Base-by-base conservation (phyloP, 2,113 vertebrate species). In the Dissostichus mawsoni region DNA sequence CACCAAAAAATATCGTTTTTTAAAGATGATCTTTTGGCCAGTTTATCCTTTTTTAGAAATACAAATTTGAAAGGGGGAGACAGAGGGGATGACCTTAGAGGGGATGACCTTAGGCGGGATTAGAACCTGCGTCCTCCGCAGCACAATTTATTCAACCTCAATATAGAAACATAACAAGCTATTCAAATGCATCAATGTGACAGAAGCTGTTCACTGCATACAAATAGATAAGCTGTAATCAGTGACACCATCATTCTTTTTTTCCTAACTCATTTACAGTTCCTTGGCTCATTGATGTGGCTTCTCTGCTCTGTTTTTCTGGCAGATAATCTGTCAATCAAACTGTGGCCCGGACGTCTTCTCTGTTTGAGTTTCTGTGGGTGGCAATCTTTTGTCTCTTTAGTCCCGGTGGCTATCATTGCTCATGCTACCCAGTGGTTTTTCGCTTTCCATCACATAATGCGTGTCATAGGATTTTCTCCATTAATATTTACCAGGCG, bases 271-370 rank as follows among this genome's bases (percentile, higher is more conserved):
- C 56, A 69, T 59, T 80, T 62, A 36, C n/a, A 9, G 17, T 2
- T 58, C 48, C 36, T 33, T 44, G 25, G 69, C 69, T 74, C 70
- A 74, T 16, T 50, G 55, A 56, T 66, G 66, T 29, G 29, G 9
- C 6, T 3, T 69, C 64, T 52, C 45, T 1, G 62, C 12, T 1
- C 67, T 50, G 8, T 58, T 4, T 78, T 62, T 55, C 48, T 82
- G 45, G 58, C 45, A 83, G 66, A 81, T 78, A 61, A 51, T 41
- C 74, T 61, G 77, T 85, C 86, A 80, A 53, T 90, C 81, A 90
- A 84, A 67, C 76, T 23, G 29, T 12, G 66, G 20, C 65, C 55
- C 4, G 65, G 71, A 63, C 56, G 14, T 76, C 25, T 18, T 84
- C 0, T 66, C 76, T 52, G 63, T 44, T 65, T 18, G 57, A 69